These are phyloP conservation scores for Hyaena hyaena DNA, from an alignment of 2,113 vertebrate genomes.

Conservation along the genomic window DNA sequence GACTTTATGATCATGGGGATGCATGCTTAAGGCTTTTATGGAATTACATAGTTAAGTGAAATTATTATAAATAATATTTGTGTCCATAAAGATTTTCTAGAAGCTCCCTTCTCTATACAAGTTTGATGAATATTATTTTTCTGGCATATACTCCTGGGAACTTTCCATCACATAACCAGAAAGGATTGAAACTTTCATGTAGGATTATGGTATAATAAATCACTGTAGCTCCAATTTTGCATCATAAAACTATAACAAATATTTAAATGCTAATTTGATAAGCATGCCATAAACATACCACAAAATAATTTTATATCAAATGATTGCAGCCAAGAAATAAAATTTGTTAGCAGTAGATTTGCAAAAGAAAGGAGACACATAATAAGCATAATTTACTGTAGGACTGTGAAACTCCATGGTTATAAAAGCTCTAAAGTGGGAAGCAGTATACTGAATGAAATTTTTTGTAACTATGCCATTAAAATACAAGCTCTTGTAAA, in stretches of 20 bases:
- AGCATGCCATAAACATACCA: slow-evolving; percentile 55
- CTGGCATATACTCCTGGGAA: not conserved
- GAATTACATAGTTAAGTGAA: slow-evolving; percentile 47
- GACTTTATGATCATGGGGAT: slow-evolving; percentile 27
- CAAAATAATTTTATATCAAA: slow-evolving; percentile 60
- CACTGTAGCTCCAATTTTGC: slow-evolving; percentile 48
- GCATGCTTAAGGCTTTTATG: not conserved
- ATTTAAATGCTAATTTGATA: slow-evolving; percentile 73
- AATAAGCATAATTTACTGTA: slow-evolving; percentile 62
- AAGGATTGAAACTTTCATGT: slow-evolving; percentile 28
- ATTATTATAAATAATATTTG: slow-evolving; percentile 43
- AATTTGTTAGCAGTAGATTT: slow-evolving; percentile 62
- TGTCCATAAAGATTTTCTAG: slow-evolving; percentile 15
- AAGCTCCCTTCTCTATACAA: not conserved
- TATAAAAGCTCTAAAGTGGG: slow-evolving; percentile 42
- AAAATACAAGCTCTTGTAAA: slow-evolving; percentile 43
- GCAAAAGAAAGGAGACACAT: slow-evolving; percentile 45
- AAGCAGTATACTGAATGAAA: not conserved
- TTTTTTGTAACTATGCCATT: slow-evolving; percentile 19
- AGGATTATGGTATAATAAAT: slow-evolving; percentile 50
- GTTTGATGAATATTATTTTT: slow-evolving; percentile 37
- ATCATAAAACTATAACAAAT: slow-evolving; percentile 66
- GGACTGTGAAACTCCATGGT: slow-evolving; percentile 19
- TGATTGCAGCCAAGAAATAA: slow-evolving; percentile 52
- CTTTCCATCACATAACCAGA: slow-evolving; percentile 20